Evolutionary conservation across 2,888 invertebrate species (phyloP).

Genomic region (Diarsia rubi): DNA sequence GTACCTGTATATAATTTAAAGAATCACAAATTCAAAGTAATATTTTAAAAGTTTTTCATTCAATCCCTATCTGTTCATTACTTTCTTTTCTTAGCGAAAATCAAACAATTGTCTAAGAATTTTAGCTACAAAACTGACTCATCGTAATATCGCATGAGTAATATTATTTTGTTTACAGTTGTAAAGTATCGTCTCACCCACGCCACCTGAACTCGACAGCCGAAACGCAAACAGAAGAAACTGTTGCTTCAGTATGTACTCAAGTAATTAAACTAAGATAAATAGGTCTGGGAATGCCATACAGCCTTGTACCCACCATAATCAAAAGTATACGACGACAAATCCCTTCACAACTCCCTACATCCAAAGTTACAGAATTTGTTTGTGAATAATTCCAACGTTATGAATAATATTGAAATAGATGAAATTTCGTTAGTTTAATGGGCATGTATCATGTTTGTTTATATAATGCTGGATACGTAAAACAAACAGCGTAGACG

Average conservation of each 20-base stretch:
- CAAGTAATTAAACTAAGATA: conserved; percentile 21
- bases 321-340: conserved; percentile 15
- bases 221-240: conserved; percentile 50
- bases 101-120: conserved; percentile 12
- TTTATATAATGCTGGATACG: conserved; percentile 50
- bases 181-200: conserved; percentile 55
- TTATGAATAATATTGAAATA: conserved; percentile 49
- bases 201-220: conserved; percentile 41
- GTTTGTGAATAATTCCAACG: conserved; percentile 29
- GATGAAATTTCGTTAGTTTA: conserved; percentile 47
- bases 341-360: conserved; percentile 13
- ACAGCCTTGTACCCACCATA: neutral
- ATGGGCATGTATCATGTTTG: conserved; percentile 47
- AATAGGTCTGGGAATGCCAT: neutral
- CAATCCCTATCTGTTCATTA: conserved; percentile 1
- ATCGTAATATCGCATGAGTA: conserved; percentile 2
- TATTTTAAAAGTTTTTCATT: neutral
- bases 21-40: neutral
- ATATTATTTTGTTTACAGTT: conserved; percentile 61
- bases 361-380: conserved; percentile 19
- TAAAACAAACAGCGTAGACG: conserved; percentile 50
- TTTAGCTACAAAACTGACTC: neutral
- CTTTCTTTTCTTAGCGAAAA: conserved; percentile 17
- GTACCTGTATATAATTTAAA: neutral
- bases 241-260: conserved; percentile 67